Percentiles rank a stretch among this genome's conserved stretches.
Evolutionary conservation across 2,888 invertebrate species (phyloP).

Genomic region (Coremacera marginata): DNA sequence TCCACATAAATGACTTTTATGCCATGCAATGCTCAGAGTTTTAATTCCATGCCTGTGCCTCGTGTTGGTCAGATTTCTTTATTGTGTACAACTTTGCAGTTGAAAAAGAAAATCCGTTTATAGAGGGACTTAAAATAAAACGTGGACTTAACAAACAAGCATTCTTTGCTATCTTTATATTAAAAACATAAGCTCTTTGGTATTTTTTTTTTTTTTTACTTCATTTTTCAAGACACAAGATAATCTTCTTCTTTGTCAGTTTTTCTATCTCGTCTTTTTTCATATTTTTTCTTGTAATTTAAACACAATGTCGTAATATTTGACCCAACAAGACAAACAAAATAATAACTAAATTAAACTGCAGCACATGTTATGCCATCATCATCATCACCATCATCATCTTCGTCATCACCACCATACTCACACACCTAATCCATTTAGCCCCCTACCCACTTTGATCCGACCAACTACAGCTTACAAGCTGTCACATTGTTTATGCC

Average conservation of each 20-base stretch:
- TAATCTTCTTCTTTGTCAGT: not conserved
- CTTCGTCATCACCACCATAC: no score
- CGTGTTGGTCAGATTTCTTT: not conserved
- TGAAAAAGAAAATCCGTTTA: not conserved
- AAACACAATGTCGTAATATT: not conserved
- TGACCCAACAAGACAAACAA: not conserved
- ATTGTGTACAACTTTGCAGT: not conserved
- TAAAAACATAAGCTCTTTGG: not conserved
- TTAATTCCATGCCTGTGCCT: no score
- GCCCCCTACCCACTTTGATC: not conserved
- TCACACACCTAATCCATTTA: not conserved
- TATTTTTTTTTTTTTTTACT: not conserved
- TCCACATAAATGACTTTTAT: conserved; percentile 19
- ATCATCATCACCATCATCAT: not conserved
- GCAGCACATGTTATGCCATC: not conserved
- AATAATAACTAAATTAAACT: conserved; percentile 26
- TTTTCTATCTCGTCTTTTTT: not conserved
- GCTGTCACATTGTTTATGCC: conserved; percentile 9
- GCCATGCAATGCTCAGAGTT: not conserved
- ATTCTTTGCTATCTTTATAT: not conserved
- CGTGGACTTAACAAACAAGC: not conserved
- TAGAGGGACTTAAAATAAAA: not conserved
- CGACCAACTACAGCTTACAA: not conserved
- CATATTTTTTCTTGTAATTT: not conserved
- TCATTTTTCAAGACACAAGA: not conserved